phyloP scores from a whole-genome alignment of 2,113 vertebrate genomes.

The Proterorhinus semilunaris region DNA sequence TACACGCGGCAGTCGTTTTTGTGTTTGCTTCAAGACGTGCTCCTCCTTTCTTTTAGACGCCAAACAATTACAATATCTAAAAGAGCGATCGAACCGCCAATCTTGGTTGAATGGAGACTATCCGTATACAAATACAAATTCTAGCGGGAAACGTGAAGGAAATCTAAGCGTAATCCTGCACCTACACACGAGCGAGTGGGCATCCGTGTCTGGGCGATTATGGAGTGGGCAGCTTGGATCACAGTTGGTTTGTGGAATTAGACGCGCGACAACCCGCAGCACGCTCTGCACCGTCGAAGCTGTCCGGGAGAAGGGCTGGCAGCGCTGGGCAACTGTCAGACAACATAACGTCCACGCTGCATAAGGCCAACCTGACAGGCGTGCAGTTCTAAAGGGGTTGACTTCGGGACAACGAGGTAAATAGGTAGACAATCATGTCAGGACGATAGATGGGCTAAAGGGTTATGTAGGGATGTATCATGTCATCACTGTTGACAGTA shows the following conservation, averaged over 20 bases:
- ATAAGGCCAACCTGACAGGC: constrained; percentile 9
- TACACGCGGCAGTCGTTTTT: too few relatives aligned
- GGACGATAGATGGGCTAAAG: neutral
- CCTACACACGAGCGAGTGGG: constrained; percentile 20
- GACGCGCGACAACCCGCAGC: constrained; percentile 14
- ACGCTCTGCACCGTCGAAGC: constrained; percentile 14
- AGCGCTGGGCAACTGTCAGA: neutral
- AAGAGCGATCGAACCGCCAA: too few relatives aligned
- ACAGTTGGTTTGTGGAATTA: constrained; percentile 26
- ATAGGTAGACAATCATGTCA: neutral
- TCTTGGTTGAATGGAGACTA: too few relatives aligned
- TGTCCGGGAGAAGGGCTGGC: neutral
- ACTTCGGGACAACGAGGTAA: constrained; percentile 5
- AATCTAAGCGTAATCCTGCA: constrained; percentile 22
- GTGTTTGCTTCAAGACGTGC: too few relatives aligned
- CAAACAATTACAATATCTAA: too few relatives aligned
- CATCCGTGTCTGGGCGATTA: constrained; percentile 22
- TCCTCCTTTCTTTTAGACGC: too few relatives aligned
- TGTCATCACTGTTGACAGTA: neutral
- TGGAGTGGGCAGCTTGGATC: constrained; percentile 30
- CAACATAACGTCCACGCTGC: constrained; percentile 1
- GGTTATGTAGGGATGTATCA: neutral
- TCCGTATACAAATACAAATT: constrained; percentile 14
- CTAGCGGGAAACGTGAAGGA: constrained; percentile 20
- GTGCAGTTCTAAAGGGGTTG: constrained; percentile 12